Conservation (phyloP, 2,797 vertebrate species). For the Enteromius afrohamiltoni region DNA sequence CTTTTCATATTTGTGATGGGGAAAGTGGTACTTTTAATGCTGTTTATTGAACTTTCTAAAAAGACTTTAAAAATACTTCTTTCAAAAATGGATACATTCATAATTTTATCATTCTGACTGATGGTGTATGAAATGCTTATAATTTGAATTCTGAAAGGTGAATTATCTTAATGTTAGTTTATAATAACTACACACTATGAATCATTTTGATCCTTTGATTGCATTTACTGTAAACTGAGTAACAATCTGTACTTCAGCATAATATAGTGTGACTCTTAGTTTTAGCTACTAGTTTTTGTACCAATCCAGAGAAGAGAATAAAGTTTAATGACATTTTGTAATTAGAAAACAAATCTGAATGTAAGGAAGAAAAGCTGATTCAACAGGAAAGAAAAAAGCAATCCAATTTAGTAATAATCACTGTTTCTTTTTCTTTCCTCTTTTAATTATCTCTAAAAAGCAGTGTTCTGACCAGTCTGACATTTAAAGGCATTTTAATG, state of each 20-base stretch:
- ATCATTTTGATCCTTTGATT: background rate
- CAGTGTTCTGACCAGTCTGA: conserved; percentile 19
- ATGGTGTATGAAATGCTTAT: no score
- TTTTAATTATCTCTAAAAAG: conserved; percentile 38
- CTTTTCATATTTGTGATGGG: background rate
- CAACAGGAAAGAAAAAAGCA: background rate
- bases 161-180: background rate
- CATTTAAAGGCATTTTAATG: conserved; percentile 42
- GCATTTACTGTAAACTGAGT: background rate
- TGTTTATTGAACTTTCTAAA: background rate
- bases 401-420: conserved; percentile 35
- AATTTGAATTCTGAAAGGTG: background rate
- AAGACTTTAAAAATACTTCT: background rate
- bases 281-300: conserved; percentile 17
- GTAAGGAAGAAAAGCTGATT: conserved; percentile 7
- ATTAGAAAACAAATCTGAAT: conserved; percentile 23
- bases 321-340: conserved; percentile 39
- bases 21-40: background rate
- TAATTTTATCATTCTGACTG: no score
- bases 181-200: no score
- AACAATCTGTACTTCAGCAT: background rate
- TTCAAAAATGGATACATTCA: no score
- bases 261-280: background rate
- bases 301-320: background rate
- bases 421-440: background rate